phyloP scores from a whole-genome alignment of 2,113 vertebrate genomes.

The Acanthisitta chloris region DNA sequence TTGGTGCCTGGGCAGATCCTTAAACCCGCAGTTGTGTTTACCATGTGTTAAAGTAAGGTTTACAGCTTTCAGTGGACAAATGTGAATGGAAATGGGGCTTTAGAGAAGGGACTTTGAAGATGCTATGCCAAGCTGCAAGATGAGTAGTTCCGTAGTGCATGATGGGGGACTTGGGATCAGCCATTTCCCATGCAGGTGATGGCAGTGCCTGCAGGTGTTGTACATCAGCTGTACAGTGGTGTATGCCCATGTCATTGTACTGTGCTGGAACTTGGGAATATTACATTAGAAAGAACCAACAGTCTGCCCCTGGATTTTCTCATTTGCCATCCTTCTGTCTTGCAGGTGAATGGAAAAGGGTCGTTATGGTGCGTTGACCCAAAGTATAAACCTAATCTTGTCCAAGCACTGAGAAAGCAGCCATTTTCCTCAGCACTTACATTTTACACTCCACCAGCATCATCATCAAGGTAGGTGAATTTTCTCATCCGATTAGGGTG shows the following conservation, averaged over 20 bases:
- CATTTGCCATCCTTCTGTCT: slow-evolving; percentile 18
- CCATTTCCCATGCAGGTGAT: rapidly evolving
- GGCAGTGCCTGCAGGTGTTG: background rate
- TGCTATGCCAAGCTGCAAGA: background rate
- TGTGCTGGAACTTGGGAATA: background rate
- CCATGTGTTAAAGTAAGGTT: background rate
- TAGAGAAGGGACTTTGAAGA: background rate
- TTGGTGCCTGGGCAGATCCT: background rate
- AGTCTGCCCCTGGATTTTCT: background rate
- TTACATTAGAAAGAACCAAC: background rate
- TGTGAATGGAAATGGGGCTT: background rate
- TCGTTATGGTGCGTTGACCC: slow-evolving; percentile 98
- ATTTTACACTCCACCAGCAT: slow-evolving; percentile 90
- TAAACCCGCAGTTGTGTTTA: background rate
- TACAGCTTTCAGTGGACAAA: background rate
- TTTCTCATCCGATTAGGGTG: rapidly evolving
- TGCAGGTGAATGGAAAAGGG: slow-evolving; percentile 96
- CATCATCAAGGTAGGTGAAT: slow-evolving; percentile 86
- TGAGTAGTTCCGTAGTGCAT: rapidly evolving
- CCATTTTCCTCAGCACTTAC: slow-evolving; percentile 90
- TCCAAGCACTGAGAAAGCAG: slow-evolving; percentile 97
- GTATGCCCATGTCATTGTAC: rapidly evolving
- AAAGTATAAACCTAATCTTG: slow-evolving; percentile 94
- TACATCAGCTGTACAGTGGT: background rate
- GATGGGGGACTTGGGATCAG: rapidly evolving